phyloP scores from a whole-genome alignment of 2,113 vertebrate species.

The Aramus guarauna region DNA sequence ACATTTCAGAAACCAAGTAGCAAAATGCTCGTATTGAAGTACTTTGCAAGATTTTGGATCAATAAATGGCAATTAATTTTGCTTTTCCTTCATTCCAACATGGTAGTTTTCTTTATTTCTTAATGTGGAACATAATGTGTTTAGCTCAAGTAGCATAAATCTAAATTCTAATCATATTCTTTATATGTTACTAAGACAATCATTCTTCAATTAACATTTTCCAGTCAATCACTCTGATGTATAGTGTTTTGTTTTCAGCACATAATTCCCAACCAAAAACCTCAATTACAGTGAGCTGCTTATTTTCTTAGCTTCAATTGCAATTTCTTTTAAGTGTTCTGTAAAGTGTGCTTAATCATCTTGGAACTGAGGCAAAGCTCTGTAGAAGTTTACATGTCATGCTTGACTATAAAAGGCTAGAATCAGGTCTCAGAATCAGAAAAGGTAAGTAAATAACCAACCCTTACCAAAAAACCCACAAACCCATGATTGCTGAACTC shows the following conservation, averaged over 20 bases:
- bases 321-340: neutral
- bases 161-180: neutral
- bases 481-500: neutral
- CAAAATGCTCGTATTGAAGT: neutral
- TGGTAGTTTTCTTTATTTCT: neutral
- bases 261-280: neutral
- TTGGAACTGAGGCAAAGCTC: neutral
- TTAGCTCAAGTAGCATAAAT: neutral
- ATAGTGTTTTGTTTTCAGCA: neutral
- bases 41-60: neutral
- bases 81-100: neutral
- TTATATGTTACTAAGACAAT: neutral
- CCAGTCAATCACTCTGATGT: neutral
- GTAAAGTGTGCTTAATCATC: neutral
- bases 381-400: neutral
- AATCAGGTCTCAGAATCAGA: neutral
- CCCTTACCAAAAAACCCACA: neutral
- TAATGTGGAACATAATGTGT: neutral
- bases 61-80: neutral
- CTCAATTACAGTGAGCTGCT: neutral
- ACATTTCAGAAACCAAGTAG: neutral
- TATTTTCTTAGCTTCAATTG: neutral
- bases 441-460: neutral
- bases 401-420: neutral
- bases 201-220: neutral